Base-by-base conservation (phyloP, 1,140 invertebrate genomes). In the Pseudomyrmex cubaensis region DNA sequence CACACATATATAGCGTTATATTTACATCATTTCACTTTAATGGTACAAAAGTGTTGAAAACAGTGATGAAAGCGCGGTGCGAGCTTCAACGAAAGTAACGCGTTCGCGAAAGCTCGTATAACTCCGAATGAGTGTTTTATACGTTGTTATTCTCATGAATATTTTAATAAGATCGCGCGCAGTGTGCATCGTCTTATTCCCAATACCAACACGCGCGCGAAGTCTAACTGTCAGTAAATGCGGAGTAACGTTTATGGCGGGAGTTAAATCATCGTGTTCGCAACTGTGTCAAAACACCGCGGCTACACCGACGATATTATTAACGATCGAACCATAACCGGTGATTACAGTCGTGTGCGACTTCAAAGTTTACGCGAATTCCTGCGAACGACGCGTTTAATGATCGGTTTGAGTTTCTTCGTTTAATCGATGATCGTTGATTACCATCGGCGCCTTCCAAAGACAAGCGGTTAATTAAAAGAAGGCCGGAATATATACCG, bases 381-480 rank as follows among this genome's bases (percentile, higher is more conserved):
- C n/a, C 35, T 17, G 44, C 44, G 12, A 59, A 72, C 46, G 61
- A 70, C 12, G 20, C 54, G 54, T 12, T 35, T 59, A 70, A 78
- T 57, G 54, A 59, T 13, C 15, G 44, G n/a, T 70, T 59, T 20
- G 48, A 70, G 50, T 48, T 12, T 35, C 3, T 4, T 72, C 54
- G 12, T 70, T 35, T 80, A 80, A 17, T 22, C 12, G 22, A 59
- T 44, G 13, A 59, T 15, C 15, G 17, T 4, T 17, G 25, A 69
- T 59, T 17, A 48, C 17, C 20, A 5, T 69, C 63, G n/a, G 57
- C 25, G 48, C 25, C n/a, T 13, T 17, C 15, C n/a, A 57, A 80
- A 56, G 66, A 72, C 64, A 70, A 61, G 22, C 66, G 20, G 22
- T 80, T 80, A 59, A 80, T 80, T 72, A 61, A 80, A 80, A 10